A percentile compares a stretch with the other conserved stretches of the same genome.
These are phyloP conservation scores for Eupithecia exiguata DNA, from an alignment of 2,888 invertebrate genomes.

Conservation along the genomic window DNA sequence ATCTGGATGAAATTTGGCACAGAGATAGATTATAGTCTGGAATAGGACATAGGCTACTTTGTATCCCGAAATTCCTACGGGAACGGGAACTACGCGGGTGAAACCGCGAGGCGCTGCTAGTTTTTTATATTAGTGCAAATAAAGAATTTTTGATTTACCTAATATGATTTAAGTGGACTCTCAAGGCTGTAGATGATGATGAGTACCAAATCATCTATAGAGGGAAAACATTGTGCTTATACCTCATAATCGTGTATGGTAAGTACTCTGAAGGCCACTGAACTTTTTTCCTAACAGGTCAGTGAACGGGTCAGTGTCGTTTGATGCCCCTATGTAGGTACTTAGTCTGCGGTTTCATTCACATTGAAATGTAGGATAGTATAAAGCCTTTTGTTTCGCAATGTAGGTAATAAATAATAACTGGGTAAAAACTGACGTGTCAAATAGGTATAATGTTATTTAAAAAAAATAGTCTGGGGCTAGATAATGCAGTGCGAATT, in stretches of 20 bases:
- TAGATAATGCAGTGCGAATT: too few relatives aligned
- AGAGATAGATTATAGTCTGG: too few relatives aligned
- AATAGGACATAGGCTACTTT: too few relatives aligned
- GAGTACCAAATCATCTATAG: not conserved
- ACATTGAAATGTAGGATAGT: not conserved
- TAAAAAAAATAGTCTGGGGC: too few relatives aligned
- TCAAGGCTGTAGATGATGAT: not conserved
- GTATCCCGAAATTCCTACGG: too few relatives aligned
- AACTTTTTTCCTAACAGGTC: conserved; percentile 27
- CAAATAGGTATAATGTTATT: not conserved
- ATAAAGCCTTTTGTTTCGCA: not conserved
- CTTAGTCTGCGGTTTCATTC: conserved; percentile 6
- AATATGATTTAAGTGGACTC: too few relatives aligned
- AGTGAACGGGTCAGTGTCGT: conserved; percentile 32
- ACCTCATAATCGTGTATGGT: conserved; percentile 16
- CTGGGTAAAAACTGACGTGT: not conserved
- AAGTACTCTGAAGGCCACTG: conserved; percentile 24
- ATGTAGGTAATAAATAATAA: not conserved
- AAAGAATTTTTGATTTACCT: too few relatives aligned
- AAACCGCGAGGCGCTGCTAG: too few relatives aligned
- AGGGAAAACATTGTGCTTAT: conserved; percentile 6
- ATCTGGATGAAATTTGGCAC: too few relatives aligned
- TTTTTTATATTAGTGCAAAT: too few relatives aligned
- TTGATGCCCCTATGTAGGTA: conserved; percentile 9
- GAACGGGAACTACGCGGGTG: too few relatives aligned